Base-by-base conservation (phyloP, 1,140 invertebrate genomes). In the Drosophila watanabei region DNA sequence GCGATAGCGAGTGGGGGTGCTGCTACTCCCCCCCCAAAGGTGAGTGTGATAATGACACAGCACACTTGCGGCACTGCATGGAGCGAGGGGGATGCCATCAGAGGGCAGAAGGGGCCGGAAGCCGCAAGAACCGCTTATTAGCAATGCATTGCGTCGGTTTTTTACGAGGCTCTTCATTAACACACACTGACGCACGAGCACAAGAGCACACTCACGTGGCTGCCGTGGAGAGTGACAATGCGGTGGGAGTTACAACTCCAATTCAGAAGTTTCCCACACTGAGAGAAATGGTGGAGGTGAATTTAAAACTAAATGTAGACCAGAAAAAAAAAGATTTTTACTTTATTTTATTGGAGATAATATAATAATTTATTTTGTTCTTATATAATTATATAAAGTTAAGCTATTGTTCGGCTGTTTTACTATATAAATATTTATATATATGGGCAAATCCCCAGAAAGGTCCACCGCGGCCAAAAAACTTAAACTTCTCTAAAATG, bases 81-180 rank as follows among this genome's bases (percentile, higher is more conserved):
- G 33, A 33, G 28, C 13, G 33, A 45, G 11, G 62, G 45, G 33
- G 49, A 41, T 28, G 20, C 20, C 54, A 24, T 24, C 24, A 11
- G 30, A 20, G 18, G 35, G 37, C 10, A 30, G n/a, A 28, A 28
- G 41, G 56, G 51, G 39, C 48, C 6, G 32, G 35, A 59, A 33
- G 49, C 78, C 75, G 51, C 56, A 79, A 79, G 77, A 88, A 85
- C 81, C 85, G 81, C 86, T 88, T 85, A 89, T 90, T 89, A 89
- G 85, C 86, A 79, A 88, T 81, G 80, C 84, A 88, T 69, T 82
- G 76, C 79, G 39, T 72, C 75, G 63, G 35, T 33, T 64, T 54
- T 76, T 64, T 57, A 83, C 61, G 70, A 51, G 57, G 58, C 63
- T 83, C 63, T 75, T 84, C 77, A 89, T 79, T 84, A 88, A 62